A percentile compares a stretch with the other conserved stretches of the same genome.
Evolutionary conservation across 2,113 vertebrate genomes (phyloP).

Genomic region (Lepidothrix coronata): DNA sequence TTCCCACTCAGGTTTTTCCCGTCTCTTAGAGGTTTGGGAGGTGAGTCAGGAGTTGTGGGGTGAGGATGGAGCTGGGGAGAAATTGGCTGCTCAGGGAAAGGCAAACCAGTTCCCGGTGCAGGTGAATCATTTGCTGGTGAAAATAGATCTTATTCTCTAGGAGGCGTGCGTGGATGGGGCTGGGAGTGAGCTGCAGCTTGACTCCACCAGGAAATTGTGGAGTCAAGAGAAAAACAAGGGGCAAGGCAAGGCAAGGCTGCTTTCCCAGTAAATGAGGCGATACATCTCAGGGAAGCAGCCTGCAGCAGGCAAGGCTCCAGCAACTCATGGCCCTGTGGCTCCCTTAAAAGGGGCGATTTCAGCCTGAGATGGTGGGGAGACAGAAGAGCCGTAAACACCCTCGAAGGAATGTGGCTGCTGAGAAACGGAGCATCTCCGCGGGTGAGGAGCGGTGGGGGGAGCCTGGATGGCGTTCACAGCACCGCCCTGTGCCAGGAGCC

Average conservation of each 20-base stretch:
- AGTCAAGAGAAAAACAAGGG: neutral
- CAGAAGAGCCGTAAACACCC: conserved; percentile 26
- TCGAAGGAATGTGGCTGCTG: neutral
- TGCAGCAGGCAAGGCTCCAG: neutral
- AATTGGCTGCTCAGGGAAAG: neutral
- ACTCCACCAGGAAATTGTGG: neutral
- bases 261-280: neutral
- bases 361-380: neutral
- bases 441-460: neutral
- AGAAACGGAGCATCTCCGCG: neutral
- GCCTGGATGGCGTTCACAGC: neutral
- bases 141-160: neutral
- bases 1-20: neutral
- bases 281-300: neutral
- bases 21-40: neutral
- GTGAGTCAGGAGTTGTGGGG: conserved; percentile 7
- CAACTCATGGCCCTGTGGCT: neutral
- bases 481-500: neutral
- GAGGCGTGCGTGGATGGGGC: neutral
- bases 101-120: conserved; percentile 5
- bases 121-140: conserved; percentile 39
- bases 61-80: neutral
- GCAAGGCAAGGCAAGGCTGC: neutral
- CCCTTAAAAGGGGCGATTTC: conserved; percentile 51
- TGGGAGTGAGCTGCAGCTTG: neutral